Conservation (phyloP, 2,888 invertebrate species). For the Campoplex nolae region DNA sequence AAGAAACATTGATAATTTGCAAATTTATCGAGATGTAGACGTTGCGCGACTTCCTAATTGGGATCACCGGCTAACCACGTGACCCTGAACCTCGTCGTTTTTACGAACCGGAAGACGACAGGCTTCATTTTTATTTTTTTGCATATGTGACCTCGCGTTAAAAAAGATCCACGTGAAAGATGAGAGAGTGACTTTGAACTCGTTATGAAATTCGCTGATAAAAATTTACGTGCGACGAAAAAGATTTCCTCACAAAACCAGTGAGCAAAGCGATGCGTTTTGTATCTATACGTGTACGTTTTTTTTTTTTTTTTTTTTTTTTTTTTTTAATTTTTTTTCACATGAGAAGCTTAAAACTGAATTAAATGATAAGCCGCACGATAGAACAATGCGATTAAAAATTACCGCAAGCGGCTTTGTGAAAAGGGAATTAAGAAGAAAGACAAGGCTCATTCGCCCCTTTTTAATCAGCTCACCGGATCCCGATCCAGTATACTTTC, state of each 20-base stretch:
- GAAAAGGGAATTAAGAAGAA: neutral
- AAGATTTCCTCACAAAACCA: neutral
- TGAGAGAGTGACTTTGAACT: conserved; percentile 6
- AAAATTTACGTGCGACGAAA: neutral
- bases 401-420: neutral
- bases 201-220: neutral
- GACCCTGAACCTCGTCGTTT: neutral
- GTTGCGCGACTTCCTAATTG: neutral
- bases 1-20: neutral
- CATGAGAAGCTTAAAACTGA: neutral
- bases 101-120: neutral
- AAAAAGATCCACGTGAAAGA: conserved; percentile 13
- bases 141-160: neutral
- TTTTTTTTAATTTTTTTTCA: neutral
- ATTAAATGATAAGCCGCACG: neutral
- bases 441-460: conserved; percentile 1
- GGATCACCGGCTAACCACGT: neutral
- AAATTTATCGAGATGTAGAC: neutral
- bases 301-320: neutral
- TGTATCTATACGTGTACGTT: neutral
- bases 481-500: neutral
- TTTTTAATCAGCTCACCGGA: neutral
- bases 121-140: neutral
- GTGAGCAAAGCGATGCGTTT: neutral
- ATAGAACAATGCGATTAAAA: neutral